A percentile compares a stretch with the other conserved stretches of the same genome.
Evolutionary conservation across 2,888 invertebrate species (phyloP).

Genomic region (Ochlodes sylvanus): DNA sequence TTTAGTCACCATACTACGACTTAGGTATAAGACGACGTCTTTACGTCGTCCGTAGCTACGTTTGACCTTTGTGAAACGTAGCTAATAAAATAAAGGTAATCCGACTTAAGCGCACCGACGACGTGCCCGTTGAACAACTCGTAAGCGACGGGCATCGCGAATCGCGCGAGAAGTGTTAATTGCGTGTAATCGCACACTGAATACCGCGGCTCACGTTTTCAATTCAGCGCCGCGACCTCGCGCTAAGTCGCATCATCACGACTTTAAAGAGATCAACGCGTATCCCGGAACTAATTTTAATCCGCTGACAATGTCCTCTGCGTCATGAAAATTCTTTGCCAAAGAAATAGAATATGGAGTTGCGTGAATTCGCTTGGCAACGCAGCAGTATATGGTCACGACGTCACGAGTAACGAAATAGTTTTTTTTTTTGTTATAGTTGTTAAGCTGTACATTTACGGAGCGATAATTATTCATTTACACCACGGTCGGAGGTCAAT

Average conservation of each 20-base stretch:
- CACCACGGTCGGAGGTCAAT: no score
- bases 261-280: slow-evolving; percentile 18
- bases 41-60: no score
- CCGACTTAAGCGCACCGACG: background rate
- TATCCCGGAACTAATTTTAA: slow-evolving; percentile 12
- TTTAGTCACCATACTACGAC: background rate
- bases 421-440: no score
- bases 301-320: background rate
- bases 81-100: slow-evolving; percentile 19
- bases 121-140: background rate
- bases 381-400: no score
- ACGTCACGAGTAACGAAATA: no score
- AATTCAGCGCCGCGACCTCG: slow-evolving; percentile 52
- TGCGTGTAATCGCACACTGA: slow-evolving; percentile 62
- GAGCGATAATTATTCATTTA: no score
- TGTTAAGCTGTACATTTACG: no score
- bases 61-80: slow-evolving; percentile 18
- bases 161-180: slow-evolving; percentile 55
- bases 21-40: background rate
- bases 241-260: slow-evolving; percentile 18
- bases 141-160: slow-evolving; percentile 45
- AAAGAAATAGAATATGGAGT: background rate
- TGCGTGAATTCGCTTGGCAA: no score
- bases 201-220: slow-evolving; percentile 68
- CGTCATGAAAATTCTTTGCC: background rate